Conservation (phyloP, 2,113 vertebrate species). For the Sarotherodon lohbergeri region DNA sequence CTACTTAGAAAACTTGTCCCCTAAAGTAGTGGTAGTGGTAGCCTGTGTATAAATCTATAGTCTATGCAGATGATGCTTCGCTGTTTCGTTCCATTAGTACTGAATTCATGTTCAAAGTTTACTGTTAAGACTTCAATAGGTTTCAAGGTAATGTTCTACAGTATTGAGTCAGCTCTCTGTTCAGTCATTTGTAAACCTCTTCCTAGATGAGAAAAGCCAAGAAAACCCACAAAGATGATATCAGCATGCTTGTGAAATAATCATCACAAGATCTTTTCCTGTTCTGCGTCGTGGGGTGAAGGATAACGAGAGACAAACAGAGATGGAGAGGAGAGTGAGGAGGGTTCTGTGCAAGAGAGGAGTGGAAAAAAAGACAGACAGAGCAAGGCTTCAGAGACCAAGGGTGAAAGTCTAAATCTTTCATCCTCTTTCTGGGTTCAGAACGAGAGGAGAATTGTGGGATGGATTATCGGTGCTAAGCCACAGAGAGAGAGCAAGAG, state of each 20-base stretch:
- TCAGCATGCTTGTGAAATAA: constrained; percentile 66
- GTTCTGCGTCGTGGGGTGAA: constrained; percentile 45
- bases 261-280: constrained; percentile 60
- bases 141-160: not conserved
- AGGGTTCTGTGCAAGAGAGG: constrained; percentile 3
- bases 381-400: constrained; percentile 54
- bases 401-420: constrained; percentile 68
- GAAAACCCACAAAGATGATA: constrained; percentile 56
- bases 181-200: constrained; percentile 46
- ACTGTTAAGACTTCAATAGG: not conserved
- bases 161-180: constrained; percentile 12
- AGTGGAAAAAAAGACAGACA: not conserved
- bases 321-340: constrained; percentile 14
- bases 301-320: constrained; percentile 55
- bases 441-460: constrained; percentile 61
- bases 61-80: not conserved
- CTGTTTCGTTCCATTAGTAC: not conserved
- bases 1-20: not conserved
- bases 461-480: constrained; percentile 66
- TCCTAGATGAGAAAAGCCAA: constrained; percentile 44
- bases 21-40: not conserved
- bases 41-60: not conserved
- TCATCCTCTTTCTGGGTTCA: constrained; percentile 65
- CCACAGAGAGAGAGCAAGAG: constrained; percentile 30
- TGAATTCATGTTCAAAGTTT: not conserved